Base-by-base conservation (phyloP, 2,113 vertebrate species). In the Vicugna pacos region DNA sequence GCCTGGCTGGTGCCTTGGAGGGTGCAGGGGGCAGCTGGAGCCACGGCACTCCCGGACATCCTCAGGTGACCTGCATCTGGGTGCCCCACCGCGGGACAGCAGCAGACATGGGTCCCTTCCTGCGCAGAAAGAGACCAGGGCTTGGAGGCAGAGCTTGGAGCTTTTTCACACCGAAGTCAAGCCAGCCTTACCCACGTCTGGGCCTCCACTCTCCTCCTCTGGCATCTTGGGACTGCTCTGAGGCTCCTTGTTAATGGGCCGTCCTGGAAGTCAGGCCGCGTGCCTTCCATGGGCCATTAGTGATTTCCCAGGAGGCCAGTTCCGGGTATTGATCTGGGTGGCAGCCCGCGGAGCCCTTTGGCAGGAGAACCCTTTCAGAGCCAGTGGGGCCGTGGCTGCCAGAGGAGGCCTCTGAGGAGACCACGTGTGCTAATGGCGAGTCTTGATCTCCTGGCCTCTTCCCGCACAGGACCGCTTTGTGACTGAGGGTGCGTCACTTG, bases 261-360 rank as follows among this genome's bases (percentile, higher is more conserved):
- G 62, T n/a, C 54, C 97, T 91, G 30, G 52, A 38, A 81, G 48
- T 97, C 94, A 93, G 52, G 94, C 89, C 17, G 62, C 28, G 94
- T 0, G 0, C 91, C 97, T 96, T 97, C 83, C 84, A 48, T 84
- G 92, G 81, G 80, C 97, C 94, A 83, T 98, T 97, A 94, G 83
- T 97, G 97, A 98, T 98, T 98, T 98, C 98, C 98, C 98, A 96
- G 81, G 94, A 96, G 98, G 96, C 88, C 48, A 90, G 87, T 97
- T 98, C 94, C 96, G 95, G 85, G 82, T 97, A 97, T 54, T 94
- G 98, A 94, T 98, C 97, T 93, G 93, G 92, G 95, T 38, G 87
- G 70, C 85, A 42, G 62, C 79, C 89, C 42, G 58, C 97, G 58
- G 75, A 75, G 77, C 38, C 87, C 85, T 97, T 89, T 95, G 14